Conservation (phyloP, 2,113 vertebrate species). For the Eira barbara region DNA sequence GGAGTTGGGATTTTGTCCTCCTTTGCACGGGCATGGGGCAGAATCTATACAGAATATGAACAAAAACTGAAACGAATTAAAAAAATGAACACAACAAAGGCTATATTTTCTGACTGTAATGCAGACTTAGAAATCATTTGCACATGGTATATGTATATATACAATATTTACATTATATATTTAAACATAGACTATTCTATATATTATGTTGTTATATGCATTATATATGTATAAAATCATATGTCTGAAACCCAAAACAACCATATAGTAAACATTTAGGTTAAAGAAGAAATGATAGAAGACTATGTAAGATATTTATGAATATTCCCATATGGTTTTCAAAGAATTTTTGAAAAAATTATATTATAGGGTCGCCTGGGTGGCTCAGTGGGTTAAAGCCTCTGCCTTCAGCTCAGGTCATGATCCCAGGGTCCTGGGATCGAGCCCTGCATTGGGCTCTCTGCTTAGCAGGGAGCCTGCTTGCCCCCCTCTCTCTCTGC, state of each 20-base stretch:
- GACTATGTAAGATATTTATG: background rate
- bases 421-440: too few relatives aligned
- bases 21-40: background rate
- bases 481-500: too few relatives aligned
- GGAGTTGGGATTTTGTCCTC: background rate
- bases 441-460: too few relatives aligned
- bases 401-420: too few relatives aligned
- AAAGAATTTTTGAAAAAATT: background rate
- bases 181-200: background rate
- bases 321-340: background rate
- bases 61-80: background rate
- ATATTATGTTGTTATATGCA: background rate
- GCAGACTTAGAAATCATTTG: background rate
- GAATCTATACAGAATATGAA: background rate
- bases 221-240: background rate
- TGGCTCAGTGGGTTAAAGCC: too few relatives aligned
- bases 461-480: too few relatives aligned
- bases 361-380: background rate
- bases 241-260: background rate
- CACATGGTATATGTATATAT: background rate
- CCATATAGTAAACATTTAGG: background rate
- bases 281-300: background rate
- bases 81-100: background rate
- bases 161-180: too few relatives aligned
- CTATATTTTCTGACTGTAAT: background rate